Conservation (phyloP, 2,797 vertebrate genomes). For the Sphenodon punctatus region DNA sequence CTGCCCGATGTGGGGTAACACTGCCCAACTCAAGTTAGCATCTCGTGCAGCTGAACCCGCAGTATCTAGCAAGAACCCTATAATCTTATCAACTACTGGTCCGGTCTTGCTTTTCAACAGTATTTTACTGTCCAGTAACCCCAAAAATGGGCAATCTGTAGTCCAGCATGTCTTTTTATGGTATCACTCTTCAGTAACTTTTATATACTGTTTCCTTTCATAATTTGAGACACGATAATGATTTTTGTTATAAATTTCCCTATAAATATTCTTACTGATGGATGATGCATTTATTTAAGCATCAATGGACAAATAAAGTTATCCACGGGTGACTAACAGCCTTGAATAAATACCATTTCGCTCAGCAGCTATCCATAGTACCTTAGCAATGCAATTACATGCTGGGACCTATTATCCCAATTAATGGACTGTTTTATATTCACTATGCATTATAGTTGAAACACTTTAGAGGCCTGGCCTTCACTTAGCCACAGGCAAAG, state of each 20-base stretch:
- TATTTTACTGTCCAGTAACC: constrained; percentile 40
- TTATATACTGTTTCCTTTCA: constrained; percentile 78
- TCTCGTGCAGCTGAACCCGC: no score
- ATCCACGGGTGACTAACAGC: constrained; percentile 85
- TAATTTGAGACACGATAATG: constrained; percentile 77
- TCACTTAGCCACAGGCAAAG: constrained; percentile 74
- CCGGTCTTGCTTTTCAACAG: constrained; percentile 6
- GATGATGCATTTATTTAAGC: constrained; percentile 79
- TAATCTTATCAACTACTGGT: no score
- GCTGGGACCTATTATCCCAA: constrained; percentile 85
- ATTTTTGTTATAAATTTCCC: constrained; percentile 78
- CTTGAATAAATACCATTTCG: constrained; percentile 83
- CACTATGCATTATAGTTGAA: constrained; percentile 77
- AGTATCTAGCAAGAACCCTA: no score
- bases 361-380: constrained; percentile 78
- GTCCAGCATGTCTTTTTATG: constrained; percentile 58
- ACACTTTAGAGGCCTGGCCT: constrained; percentile 76
- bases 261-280: constrained; percentile 76
- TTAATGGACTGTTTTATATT: constrained; percentile 89
- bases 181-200: constrained; percentile 71
- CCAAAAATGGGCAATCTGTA: constrained; percentile 43
- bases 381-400: constrained; percentile 87
- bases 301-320: constrained; percentile 84
- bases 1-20: no score
- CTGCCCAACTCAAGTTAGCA: no score